Evolutionary conservation across 1,140 invertebrate species (phyloP).

Genomic region (Meloidogyne chitwoodi): DNA sequence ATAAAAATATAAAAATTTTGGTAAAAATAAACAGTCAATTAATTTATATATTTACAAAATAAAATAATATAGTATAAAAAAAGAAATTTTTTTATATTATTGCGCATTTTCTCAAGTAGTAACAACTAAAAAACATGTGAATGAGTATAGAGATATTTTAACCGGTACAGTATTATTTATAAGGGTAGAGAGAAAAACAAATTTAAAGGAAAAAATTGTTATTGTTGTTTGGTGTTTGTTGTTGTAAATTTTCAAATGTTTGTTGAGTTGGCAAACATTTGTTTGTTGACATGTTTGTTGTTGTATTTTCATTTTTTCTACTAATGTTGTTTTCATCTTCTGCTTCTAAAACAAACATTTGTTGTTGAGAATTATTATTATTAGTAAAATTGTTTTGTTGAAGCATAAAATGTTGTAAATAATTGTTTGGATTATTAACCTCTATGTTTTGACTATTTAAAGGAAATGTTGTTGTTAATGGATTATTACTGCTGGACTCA

Average conservation of each 20-base stretch:
- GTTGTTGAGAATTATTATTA: background rate
- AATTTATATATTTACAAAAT: too few species aligned
- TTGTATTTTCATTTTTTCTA: background rate
- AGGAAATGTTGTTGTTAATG: background rate
- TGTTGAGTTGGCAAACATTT: background rate
- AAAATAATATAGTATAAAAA: too few species aligned
- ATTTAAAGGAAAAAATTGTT: background rate
- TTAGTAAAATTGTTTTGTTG: background rate
- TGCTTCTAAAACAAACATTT: background rate
- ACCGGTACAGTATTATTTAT: background rate
- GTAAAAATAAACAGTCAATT: too few species aligned
- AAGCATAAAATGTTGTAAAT: background rate
- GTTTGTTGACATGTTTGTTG: background rate
- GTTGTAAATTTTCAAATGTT: background rate
- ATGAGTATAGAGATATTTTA: background rate
- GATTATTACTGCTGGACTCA: background rate
- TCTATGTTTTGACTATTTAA: background rate
- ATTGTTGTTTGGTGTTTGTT: background rate
- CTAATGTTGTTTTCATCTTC: constrained; percentile 3
- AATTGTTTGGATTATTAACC: background rate
- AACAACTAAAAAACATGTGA: background rate
- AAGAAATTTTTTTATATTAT: too few species aligned
- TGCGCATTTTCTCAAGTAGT: too few species aligned
- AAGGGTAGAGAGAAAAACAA: background rate
- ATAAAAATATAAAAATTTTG: too few species aligned